Conservation (phyloP, 2,888 invertebrate genomes). For the Harmothoe impar region DNA sequence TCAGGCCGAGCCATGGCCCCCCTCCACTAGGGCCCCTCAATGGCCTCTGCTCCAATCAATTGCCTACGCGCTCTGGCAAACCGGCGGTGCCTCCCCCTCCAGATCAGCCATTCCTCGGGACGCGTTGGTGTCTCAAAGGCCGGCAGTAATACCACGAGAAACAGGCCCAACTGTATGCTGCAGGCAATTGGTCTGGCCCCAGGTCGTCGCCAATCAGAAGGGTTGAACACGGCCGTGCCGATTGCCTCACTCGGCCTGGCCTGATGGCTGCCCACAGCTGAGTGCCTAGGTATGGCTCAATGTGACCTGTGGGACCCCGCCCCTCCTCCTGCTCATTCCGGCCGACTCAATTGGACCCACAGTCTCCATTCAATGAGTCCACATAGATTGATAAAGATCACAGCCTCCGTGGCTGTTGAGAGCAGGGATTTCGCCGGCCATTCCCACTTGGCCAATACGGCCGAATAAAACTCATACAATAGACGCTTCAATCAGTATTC, state of each 20-base stretch:
- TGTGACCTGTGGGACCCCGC: constrained; percentile 53
- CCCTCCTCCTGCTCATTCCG: constrained; percentile 53
- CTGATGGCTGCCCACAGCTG: constrained; percentile 42
- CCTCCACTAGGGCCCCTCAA: constrained; percentile 25
- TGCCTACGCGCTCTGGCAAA: constrained; percentile 14
- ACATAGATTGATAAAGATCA: constrained; percentile 63
- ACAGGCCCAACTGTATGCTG: constrained; percentile 47
- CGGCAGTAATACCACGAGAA: constrained; percentile 49
- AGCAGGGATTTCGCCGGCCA: constrained; percentile 54
- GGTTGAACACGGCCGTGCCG: constrained; percentile 56
- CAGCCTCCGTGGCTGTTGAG: constrained; percentile 53
- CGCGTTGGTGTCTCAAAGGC: constrained; percentile 51
- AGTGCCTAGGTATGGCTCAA: constrained; percentile 58
- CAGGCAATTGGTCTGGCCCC: constrained; percentile 49
- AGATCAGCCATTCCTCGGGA: constrained; percentile 42
- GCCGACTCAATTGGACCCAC: constrained; percentile 57
- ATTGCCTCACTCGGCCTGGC: constrained; percentile 49
- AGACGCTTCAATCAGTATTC: constrained; percentile 59
- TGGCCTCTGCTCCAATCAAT: constrained; percentile 57
- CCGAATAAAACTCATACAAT: constrained; percentile 44
- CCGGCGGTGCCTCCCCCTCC: not conserved
- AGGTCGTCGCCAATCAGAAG: constrained; percentile 54
- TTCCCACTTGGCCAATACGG: constrained; percentile 58
- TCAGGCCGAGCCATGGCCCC: constrained; percentile 8
- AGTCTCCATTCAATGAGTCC: constrained; percentile 60